Evolutionary conservation across 1,140 invertebrate genomes (phyloP), one percentile per base, ranked within the genome.

Genomic region (Cydia strobilella): DNA sequence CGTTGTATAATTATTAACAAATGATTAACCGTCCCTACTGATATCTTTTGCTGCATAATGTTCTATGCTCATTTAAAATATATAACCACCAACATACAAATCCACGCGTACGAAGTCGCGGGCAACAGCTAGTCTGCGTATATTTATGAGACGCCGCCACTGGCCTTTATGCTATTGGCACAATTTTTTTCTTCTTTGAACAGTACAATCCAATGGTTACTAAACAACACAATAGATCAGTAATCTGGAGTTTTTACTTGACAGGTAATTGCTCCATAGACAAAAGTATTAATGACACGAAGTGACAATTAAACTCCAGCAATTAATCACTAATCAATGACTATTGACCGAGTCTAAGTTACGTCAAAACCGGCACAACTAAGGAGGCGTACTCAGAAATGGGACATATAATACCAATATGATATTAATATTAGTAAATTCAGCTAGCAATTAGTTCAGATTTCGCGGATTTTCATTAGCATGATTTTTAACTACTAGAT

Each of bases 271-370:
- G 20, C 20, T 59, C 54, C 54, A 59, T 59, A 59, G 54, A 59
- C 20, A 59, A 59, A 59, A 23, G 54, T 59, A 23, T 23, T 59
- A 9, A 59, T 59, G 54, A 23, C 9, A 59, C 23, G 54, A 54
- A 23, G 54, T 59, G 23, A 59, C 54, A 59, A 59, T 59, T 59
- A 23, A 59, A 23, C 20, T 59, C 20, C 20, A 59, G 54, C 54
- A 59, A 59, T 59, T 59, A 59, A 59, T 59, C 54, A 59, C 54
- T 59, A 59, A 59, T 59, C 54, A 59, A 59, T 59, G 54, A 59
- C 54, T 59, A 59, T 59, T 59, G 54, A 59, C 54, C 20, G 54
- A 59, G 54, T n/a, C 54, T 59, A 20, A 7, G 54, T 59, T 59
- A 59, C 54, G 54, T 59, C 54, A 23, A 45, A 23, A 59, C 20